Conservation (phyloP, 1,140 invertebrate species). For the Caenorhabditis brenneri region DNA sequence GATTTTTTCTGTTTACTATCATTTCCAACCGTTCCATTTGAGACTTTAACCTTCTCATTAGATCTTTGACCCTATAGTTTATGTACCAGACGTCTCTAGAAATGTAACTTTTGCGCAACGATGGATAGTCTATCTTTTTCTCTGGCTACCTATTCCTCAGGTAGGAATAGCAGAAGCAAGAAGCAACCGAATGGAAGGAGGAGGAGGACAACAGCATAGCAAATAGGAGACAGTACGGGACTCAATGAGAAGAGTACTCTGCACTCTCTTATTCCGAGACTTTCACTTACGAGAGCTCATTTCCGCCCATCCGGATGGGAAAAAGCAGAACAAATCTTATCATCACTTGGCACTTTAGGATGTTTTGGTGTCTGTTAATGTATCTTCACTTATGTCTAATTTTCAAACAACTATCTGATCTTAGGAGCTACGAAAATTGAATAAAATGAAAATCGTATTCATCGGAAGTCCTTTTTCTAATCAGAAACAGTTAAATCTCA, state of each 20-base stretch:
- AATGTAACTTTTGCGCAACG: not conserved
- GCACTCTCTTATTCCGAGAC: constrained; percentile 27
- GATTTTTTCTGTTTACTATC: not conserved
- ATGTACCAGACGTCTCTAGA: constrained; percentile 23
- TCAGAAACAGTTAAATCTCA: no score
- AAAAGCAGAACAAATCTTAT: constrained; percentile 34
- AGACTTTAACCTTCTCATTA: not conserved
- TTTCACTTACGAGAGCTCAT: constrained; percentile 30
- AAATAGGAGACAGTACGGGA: constrained; percentile 32
- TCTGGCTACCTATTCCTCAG: constrained; percentile 30
- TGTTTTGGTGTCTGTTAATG: constrained; percentile 39
- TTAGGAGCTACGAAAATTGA: no score
- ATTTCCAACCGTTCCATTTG: not conserved
- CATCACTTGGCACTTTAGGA: constrained; percentile 30
- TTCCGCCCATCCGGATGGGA: constrained; percentile 42
- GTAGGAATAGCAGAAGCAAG: constrained; percentile 21
- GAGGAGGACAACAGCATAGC: constrained; percentile 36
- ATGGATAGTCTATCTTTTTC: constrained; percentile 20
- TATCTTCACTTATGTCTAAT: not conserved
- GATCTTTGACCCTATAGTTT: constrained; percentile 41
- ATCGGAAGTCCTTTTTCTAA: no score
- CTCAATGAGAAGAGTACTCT: constrained; percentile 17
- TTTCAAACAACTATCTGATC: no score
- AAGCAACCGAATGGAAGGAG: not conserved
- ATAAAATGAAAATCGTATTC: no score